Evolutionary conservation across 2,113 vertebrate genomes (phyloP), one percentile per base, ranked within the genome.

Genomic region (Calidris pugnax): DNA sequence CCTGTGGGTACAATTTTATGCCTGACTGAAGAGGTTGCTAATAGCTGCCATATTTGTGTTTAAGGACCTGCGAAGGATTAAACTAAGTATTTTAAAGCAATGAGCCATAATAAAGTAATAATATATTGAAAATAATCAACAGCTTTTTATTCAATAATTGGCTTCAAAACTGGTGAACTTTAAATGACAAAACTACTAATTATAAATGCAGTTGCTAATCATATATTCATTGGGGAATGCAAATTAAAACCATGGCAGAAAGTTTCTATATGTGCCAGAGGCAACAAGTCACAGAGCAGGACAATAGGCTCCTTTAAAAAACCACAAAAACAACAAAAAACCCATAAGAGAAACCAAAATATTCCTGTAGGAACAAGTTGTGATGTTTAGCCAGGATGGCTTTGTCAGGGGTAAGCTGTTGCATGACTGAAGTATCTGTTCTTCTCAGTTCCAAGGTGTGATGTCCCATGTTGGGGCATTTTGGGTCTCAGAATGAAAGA

Each of bases 1-100:
- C 98, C 98, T 98, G 95, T 96, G 98, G 98, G 98, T 98, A 97
- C 98, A 98, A 98, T 98, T 99, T 98, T 98, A 98, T 98, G 98
- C 98, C 98, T 98, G 98, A 98, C 98, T 98, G 98, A 98, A 98
- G 97, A 98, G 97, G 98, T 98, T 98, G 96, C 98, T 98, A 99
- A 98, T 98, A 98, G 98, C 98, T 98, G 97, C 98, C 98, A 98
- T 98, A 98, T 98, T 98, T 98, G 98, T 98, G 98, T 98, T 98
- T 98, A 98, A 98, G 98, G 97, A 98, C 98, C 98, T 98, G 96
- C 97, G 95, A 98, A 98, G 97, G 97, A 98, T 98, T 98, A 97
- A 97, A 95, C 67, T 95, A 98, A 98, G 97, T 98, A 98, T 98
- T 98, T 98, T 98, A 98, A 98, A 98, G 97, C 98, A 98, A 98